Evolutionary conservation across 2,888 invertebrate genomes (phyloP).

Genomic region (Podabrus alpinus): DNA sequence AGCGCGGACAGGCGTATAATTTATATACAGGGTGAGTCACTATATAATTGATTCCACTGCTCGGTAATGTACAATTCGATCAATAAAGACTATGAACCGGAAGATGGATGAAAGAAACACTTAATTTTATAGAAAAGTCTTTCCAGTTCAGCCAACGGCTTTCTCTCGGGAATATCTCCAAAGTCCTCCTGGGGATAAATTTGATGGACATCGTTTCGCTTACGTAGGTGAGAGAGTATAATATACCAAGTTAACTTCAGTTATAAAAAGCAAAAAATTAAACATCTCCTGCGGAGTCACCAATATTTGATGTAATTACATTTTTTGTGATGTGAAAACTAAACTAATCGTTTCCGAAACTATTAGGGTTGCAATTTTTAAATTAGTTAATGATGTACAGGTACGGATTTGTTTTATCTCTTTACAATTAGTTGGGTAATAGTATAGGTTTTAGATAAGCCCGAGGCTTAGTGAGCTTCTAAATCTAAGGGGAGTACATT

Average conservation of each 20-base stretch:
- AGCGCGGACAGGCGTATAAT: background rate
- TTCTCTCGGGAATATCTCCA: background rate
- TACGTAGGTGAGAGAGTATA: background rate
- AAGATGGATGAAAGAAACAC: background rate
- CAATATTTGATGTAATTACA: background rate
- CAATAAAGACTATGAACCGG: background rate
- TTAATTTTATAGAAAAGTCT: background rate
- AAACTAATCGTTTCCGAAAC: background rate
- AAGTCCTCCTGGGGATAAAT: background rate
- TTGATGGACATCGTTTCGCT: background rate
- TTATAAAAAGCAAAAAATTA: background rate
- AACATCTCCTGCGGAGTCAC: background rate
- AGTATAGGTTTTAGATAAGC: constrained; percentile 15
- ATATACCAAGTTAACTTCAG: background rate
- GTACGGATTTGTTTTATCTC: background rate
- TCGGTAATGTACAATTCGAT: background rate
- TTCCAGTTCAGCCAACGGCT: background rate
- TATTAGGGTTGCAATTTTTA: background rate
- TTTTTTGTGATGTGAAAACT: background rate
- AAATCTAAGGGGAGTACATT: constrained; percentile 20
- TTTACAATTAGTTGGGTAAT: background rate
- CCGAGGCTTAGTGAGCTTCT: constrained; percentile 18
- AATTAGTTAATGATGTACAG: background rate
- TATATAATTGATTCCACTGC: background rate
- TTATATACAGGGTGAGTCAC: background rate